Evolutionary conservation across 2,113 vertebrate species (phyloP).

Genomic region (Colius striatus): DNA sequence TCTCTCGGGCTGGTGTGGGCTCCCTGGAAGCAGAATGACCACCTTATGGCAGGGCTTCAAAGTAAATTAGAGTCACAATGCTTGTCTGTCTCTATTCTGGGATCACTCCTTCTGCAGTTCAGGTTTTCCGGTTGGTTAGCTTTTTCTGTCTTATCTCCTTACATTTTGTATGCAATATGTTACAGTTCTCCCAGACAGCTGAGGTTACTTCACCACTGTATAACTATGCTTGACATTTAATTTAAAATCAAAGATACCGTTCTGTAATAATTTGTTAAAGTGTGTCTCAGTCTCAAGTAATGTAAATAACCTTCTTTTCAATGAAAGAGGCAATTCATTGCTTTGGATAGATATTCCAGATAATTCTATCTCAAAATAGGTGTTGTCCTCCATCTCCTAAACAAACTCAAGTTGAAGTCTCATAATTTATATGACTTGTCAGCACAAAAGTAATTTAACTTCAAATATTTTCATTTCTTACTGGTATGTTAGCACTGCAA

Average conservation of each 20-base stretch:
- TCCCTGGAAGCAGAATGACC: background rate
- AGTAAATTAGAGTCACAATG: background rate
- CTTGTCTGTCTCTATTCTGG: background rate
- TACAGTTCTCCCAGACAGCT: slow-evolving; percentile 31
- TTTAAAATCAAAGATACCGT: slow-evolving; percentile 68
- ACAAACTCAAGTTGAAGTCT: background rate
- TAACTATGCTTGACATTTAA: slow-evolving; percentile 74
- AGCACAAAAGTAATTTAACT: slow-evolving; percentile 17
- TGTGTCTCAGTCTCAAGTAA: slow-evolving; percentile 2
- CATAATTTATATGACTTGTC: slow-evolving; percentile 1
- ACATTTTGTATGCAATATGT: background rate
- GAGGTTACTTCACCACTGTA: slow-evolving; percentile 33
- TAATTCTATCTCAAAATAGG: background rate
- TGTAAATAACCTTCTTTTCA: slow-evolving; percentile 23
- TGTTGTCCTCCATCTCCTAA: background rate
- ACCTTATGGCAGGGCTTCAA: accelerated
- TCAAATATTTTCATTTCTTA: slow-evolving; percentile 25
- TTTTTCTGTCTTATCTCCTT: background rate
- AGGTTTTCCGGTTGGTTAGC: background rate
- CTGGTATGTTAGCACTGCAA: background rate
- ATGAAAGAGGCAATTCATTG: background rate
- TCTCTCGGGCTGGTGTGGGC: accelerated
- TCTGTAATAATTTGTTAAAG: slow-evolving; percentile 62
- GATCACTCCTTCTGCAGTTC: background rate
- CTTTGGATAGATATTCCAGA: background rate